Conservation (phyloP, 2,888 invertebrate genomes). For the Vannuccia rotundouncinata region DNA sequence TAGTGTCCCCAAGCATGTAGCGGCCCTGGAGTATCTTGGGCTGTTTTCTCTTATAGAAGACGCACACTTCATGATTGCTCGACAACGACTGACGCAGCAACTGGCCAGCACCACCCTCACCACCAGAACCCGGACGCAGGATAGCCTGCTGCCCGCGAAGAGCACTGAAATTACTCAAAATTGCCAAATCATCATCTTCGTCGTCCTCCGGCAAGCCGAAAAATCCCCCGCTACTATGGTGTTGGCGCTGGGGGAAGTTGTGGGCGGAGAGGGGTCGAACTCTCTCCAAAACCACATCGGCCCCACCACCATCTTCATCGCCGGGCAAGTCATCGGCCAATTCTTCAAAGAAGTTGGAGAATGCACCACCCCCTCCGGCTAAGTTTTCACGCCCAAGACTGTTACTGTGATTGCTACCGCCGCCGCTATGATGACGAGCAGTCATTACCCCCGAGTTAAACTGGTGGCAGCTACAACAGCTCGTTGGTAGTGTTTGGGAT, state of each 20-base stretch:
- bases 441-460: too few species aligned
- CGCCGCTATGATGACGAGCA: too few species aligned
- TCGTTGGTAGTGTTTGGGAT: too few species aligned
- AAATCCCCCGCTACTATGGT: background rate
- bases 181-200: constrained; percentile 15
- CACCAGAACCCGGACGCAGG: background rate
- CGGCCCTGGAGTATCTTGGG: background rate
- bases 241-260: too few species aligned
- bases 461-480: too few species aligned
- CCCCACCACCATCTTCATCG: background rate
- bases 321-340: background rate
- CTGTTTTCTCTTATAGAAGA: constrained; percentile 1
- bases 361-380: constrained; percentile 4
- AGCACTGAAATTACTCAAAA: background rate
- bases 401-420: too few species aligned
- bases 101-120: background rate
- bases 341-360: constrained; percentile 19
- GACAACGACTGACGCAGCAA: background rate
- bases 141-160: background rate
- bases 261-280: too few species aligned
- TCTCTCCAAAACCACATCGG: too few species aligned
- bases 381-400: background rate
- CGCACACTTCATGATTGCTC: background rate
- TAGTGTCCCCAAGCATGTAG: constrained; percentile 28
- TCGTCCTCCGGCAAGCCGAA: background rate